These are phyloP conservation scores for Bimastos eiseni DNA, from an alignment of 2,888 invertebrate genomes.

Conservation along the genomic window DNA sequence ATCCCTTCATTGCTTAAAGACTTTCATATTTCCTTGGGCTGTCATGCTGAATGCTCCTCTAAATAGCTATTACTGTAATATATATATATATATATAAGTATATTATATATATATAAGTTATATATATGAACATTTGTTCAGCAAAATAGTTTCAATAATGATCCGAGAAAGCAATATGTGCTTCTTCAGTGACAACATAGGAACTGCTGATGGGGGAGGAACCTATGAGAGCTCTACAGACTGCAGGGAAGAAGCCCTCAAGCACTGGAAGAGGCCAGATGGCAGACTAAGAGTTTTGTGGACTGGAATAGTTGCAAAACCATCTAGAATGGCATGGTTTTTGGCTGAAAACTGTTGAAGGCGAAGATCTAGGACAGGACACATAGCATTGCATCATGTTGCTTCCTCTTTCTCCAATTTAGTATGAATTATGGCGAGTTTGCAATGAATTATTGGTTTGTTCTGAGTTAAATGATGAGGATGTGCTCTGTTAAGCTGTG, in stretches of 20 bases:
- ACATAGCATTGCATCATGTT: background rate
- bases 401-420: background rate
- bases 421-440: background rate
- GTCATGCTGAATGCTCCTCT: too few species aligned
- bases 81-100: too few species aligned
- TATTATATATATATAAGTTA: background rate
- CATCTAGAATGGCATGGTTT: background rate
- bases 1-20: too few species aligned
- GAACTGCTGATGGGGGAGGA: background rate
- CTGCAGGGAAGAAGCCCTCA: background rate
- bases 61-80: too few species aligned
- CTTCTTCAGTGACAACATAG: background rate
- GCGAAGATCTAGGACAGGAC: background rate
- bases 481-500: too few species aligned
- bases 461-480: background rate
- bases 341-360: background rate
- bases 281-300: background rate
- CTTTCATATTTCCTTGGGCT: too few species aligned
- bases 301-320: background rate
- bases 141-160: background rate
- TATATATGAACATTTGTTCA: background rate
- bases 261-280: conserved; percentile 13
- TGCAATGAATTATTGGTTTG: background rate
- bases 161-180: background rate
- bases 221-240: background rate